These are phyloP conservation scores for Ochotona princeps DNA, from an alignment of 2,113 vertebrate genomes.

Conservation along the genomic window DNA sequence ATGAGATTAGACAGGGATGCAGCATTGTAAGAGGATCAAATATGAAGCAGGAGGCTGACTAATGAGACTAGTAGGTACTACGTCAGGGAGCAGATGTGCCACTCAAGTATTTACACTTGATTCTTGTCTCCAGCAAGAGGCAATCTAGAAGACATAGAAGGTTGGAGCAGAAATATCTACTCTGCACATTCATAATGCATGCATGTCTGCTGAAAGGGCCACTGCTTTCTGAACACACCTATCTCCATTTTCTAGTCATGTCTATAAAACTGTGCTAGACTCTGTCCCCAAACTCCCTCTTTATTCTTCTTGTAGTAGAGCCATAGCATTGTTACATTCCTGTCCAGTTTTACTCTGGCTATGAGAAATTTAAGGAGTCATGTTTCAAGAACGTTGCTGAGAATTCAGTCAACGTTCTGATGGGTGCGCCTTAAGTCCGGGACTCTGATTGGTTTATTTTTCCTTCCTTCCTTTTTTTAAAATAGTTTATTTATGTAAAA, in stretches of 20 bases:
- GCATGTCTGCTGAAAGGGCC: not conserved
- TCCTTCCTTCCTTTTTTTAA: not conserved
- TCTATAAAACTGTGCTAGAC: not conserved
- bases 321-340: not conserved
- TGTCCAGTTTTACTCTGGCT: not conserved
- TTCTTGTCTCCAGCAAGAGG: not conserved
- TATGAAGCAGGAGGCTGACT: not conserved
- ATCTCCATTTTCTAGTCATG: not conserved
- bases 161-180: not conserved
- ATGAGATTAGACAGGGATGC: not conserved
- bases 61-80: not conserved
- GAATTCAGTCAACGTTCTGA: not conserved
- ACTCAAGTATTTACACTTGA: not conserved
- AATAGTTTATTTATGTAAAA: no score
- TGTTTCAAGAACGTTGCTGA: not conserved
- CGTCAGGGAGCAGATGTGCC: not conserved
- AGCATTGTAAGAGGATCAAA: not conserved
- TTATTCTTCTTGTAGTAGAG: not conserved
- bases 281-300: not conserved
- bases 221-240: not conserved
- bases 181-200: not conserved
- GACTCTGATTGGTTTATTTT: not conserved
- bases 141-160: slow-evolving; percentile 2
- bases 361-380: not conserved
- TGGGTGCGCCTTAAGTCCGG: not conserved